Base-by-base conservation (phyloP, 2,888 invertebrate genomes). In the Apeira syringaria region DNA sequence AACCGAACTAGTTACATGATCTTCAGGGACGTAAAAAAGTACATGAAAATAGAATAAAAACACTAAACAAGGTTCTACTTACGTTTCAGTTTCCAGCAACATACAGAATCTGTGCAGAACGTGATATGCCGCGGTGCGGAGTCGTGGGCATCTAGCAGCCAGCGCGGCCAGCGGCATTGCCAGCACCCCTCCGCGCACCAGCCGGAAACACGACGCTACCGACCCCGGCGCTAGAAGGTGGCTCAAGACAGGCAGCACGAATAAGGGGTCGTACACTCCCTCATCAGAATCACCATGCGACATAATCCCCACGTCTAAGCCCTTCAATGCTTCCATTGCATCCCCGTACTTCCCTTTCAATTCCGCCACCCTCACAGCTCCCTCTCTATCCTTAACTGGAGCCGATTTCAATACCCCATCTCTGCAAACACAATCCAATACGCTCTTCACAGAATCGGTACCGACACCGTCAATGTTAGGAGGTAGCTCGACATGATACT, bases 241-340 rank as follows among this genome's bases (percentile, higher is more conserved):
- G 50, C 93, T 92, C 70, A 98, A 91, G 5, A 97, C 73, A 0
- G 97, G 95, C 37, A 97, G 87, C 54, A 97, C 84, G 72, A 97
- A 98, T 13, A 94, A 91, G 1, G 97, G 94, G 81, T 98, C 97
- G 61, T 98, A 98, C 35, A 94, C 84, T 2, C 88, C 76, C 22
- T 72, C 73, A 18, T 76, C 76, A 0, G 53, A 51, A 26, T 69
- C 68, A 2, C 53, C 6, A 47, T 84, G 81, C 1, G 79, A 77
- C 1, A 56, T 41, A 3, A 64, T 59, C 6, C 64, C 50, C 6
- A 80, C 47, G 40, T 84, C 82, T 0, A 44, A 33, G 8, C 58
- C 60, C 30, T 58, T 64, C 8, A 68, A 53, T 17, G 61, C 52
- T 2, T 47, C 43, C 9, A 76, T 38, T 4, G 67, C 47, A 5